phyloP scores from a whole-genome alignment of 2,113 vertebrate species.

The Dryoscopus gambensis region DNA sequence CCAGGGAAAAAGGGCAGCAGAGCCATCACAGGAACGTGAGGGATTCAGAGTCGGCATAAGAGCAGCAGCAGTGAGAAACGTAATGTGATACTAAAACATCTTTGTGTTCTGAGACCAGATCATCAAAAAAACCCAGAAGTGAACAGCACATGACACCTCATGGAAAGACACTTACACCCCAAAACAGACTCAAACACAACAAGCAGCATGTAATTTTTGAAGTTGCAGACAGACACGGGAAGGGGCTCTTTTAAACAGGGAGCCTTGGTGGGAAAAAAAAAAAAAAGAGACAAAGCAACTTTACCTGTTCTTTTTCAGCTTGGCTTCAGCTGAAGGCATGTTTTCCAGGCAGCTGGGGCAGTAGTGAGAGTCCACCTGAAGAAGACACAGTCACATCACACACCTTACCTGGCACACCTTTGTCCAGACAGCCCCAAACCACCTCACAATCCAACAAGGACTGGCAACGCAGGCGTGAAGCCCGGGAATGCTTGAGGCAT shows the following conservation, averaged over 20 bases:
- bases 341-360: constrained; percentile 98
- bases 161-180: background rate
- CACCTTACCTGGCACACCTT: rapidly evolving
- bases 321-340: constrained; percentile 99
- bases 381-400: background rate
- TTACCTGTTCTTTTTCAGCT: constrained; percentile 98
- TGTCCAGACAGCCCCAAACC: background rate
- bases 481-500: background rate
- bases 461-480: background rate
- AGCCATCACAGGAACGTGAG: background rate
- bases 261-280: background rate
- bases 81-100: rapidly evolving
- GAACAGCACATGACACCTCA: background rate
- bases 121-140: background rate
- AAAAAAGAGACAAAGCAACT: background rate
- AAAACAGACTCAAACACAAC: background rate
- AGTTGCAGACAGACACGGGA: background rate
- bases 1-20: background rate
- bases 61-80: background rate
- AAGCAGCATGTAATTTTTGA: background rate
- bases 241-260: background rate
- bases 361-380: constrained; percentile 97
- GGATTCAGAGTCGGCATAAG: background rate
- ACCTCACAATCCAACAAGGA: rapidly evolving
- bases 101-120: background rate